Conservation (phyloP, 2,888 invertebrate species). For the Drosophila kokeensis region DNA sequence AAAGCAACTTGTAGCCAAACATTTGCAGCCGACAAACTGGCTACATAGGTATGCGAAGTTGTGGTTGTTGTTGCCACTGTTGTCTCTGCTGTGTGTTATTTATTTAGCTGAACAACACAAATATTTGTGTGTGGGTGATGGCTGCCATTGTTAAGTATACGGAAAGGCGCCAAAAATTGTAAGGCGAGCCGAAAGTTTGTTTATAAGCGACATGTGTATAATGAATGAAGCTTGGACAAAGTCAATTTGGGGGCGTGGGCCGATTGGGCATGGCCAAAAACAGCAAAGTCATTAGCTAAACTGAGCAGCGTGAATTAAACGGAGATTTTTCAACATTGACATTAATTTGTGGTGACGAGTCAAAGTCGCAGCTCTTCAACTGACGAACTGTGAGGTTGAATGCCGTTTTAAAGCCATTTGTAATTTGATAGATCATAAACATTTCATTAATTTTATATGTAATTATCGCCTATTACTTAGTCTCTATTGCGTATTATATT, state of each 20-base stretch:
- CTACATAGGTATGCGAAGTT: constrained; percentile 28
- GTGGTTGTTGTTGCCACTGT: constrained; percentile 27
- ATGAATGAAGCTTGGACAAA: constrained; percentile 38
- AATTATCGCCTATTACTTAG: neutral
- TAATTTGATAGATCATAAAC: neutral
- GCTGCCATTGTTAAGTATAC: constrained; percentile 61
- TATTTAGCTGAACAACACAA: constrained; percentile 43
- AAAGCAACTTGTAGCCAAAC: constrained; percentile 68
- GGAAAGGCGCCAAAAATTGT: constrained; percentile 71
- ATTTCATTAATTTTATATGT: neutral
- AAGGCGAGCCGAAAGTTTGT: constrained; percentile 29
- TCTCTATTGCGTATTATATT: constrained; percentile 5
- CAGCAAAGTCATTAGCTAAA: constrained; percentile 65
- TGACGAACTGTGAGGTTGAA: neutral
- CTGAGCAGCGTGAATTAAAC: constrained; percentile 27
- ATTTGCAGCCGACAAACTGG: constrained; percentile 50
- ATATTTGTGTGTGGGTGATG: constrained; percentile 60
- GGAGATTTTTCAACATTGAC: constrained; percentile 46
- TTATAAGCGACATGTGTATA: constrained; percentile 38
- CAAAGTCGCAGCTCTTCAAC: constrained; percentile 19
- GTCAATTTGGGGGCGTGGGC: constrained; percentile 43
- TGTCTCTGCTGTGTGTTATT: constrained; percentile 30
- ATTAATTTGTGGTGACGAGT: constrained; percentile 47
- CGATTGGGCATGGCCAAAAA: constrained; percentile 56
- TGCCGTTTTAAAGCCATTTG: neutral